These are phyloP conservation scores for Pseudomyrmex dendroicus DNA, from an alignment of 1,140 invertebrate genomes.

Conservation along the genomic window DNA sequence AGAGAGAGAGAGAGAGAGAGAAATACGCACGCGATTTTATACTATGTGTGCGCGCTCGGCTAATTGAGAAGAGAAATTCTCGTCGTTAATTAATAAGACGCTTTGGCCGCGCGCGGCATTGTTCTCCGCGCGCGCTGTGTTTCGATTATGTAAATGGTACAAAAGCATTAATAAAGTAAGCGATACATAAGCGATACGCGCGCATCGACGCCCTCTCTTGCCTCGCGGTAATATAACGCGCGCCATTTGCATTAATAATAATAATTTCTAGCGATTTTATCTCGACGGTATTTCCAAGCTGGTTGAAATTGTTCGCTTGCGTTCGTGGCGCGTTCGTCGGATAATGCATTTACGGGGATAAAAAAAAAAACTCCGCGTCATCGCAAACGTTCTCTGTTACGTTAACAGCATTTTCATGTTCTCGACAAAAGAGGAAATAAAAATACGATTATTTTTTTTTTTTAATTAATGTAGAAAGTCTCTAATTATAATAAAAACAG, in stretches of 20 bases:
- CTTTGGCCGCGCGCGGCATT: constrained; percentile 12
- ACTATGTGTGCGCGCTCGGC: not conserved
- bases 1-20: constrained; percentile 9
- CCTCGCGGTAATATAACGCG: constrained; percentile 10
- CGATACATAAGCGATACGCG: constrained; percentile 1
- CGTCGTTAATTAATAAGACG: constrained; percentile 42
- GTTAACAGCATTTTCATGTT: not conserved
- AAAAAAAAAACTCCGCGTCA: not conserved
- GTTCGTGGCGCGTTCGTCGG: not conserved
- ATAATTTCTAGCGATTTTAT: constrained; percentile 42
- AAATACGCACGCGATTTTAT: constrained; percentile 3
- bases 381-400: not conserved
- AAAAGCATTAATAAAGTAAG: constrained; percentile 51
- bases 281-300: constrained; percentile 13
- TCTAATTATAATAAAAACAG: not conserved
- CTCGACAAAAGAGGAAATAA: not conserved
- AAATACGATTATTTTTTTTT: not conserved
- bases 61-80: constrained; percentile 46
- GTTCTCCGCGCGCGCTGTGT: constrained; percentile 9
- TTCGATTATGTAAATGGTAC: constrained; percentile 52
- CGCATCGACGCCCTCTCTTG: constrained; percentile 21
- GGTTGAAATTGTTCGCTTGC: constrained; percentile 8
- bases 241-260: constrained; percentile 50
- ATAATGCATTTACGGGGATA: constrained; percentile 26
- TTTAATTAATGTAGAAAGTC: not conserved